Conservation (phyloP, 2,797 vertebrate genomes). For the Odontamblyopus rebecca region DNA sequence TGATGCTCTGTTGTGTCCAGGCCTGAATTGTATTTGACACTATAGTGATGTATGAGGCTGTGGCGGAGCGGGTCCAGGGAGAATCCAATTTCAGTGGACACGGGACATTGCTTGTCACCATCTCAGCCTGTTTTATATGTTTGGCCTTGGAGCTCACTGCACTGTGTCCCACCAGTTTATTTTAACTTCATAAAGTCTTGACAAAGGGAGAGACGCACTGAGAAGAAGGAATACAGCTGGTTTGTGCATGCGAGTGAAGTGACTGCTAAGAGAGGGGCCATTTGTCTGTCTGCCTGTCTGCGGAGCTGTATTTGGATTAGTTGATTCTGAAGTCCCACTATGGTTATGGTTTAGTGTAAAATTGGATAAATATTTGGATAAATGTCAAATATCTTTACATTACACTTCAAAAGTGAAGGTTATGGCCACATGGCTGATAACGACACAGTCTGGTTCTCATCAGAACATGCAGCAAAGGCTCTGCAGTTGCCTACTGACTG, state of each 20-base stretch:
- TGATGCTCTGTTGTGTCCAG: constrained; percentile 23
- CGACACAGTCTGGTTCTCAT: too few species aligned
- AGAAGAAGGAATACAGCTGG: constrained; percentile 19
- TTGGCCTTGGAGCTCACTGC: constrained; percentile 40
- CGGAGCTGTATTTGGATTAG: constrained; percentile 15
- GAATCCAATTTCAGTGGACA: constrained; percentile 58
- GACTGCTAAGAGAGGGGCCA: constrained; percentile 16
- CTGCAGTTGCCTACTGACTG: too few species aligned
- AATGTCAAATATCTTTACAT: neutral
- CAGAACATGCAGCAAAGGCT: too few species aligned
- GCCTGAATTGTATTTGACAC: constrained; percentile 36
- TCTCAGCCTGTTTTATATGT: constrained; percentile 38
- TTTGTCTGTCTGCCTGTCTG: constrained; percentile 15
- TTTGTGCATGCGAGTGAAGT: constrained; percentile 12
- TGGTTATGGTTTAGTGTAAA: neutral
- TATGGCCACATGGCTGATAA: too few species aligned
- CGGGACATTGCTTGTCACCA: constrained; percentile 52
- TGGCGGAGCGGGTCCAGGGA: constrained; percentile 22
- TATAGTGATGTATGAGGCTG: constrained; percentile 35
- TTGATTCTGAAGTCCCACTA: neutral
- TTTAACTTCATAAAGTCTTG: constrained; percentile 44
- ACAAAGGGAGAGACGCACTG: constrained; percentile 23
- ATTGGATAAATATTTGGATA: too few species aligned
- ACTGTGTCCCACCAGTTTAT: constrained; percentile 27
- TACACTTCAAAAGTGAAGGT: too few species aligned